phyloP scores from a whole-genome alignment of 2,113 vertebrate species.

The Plotosus lineatus region DNA sequence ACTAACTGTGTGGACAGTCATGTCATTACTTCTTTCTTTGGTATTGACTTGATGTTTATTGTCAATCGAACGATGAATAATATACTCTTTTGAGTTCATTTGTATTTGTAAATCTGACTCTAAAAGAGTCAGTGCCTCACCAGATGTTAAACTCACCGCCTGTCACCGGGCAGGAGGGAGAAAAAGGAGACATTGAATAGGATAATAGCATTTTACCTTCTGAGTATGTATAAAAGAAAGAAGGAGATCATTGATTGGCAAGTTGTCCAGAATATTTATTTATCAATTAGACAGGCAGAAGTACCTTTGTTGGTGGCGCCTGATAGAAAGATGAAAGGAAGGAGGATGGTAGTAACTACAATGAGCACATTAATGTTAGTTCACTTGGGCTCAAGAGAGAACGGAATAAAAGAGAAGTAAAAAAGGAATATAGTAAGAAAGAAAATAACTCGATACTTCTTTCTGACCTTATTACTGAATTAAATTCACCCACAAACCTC shows the following conservation, averaged over 20 bases:
- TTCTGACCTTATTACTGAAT: constrained; percentile 60
- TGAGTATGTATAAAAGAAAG: constrained; percentile 40
- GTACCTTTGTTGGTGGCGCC: constrained; percentile 42
- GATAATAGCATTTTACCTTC: constrained; percentile 56
- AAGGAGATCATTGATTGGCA: constrained; percentile 48
- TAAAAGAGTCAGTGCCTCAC: too few species aligned
- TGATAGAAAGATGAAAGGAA: constrained; percentile 48
- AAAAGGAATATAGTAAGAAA: constrained; percentile 52
- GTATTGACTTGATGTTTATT: too few species aligned
- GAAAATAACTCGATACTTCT: constrained; percentile 54
- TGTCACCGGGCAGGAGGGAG: too few species aligned
- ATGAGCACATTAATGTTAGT: constrained; percentile 16
- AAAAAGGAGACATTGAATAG: constrained; percentile 32
- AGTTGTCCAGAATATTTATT: constrained; percentile 63
- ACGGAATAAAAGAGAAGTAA: constrained; percentile 23
- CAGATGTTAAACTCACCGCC: too few species aligned
- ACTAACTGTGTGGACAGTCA: too few species aligned
- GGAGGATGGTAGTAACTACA: constrained; percentile 43
- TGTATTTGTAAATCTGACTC: too few species aligned
- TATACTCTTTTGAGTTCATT: too few species aligned
- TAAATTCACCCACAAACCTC: constrained; percentile 28
- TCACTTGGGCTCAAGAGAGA: constrained; percentile 2
- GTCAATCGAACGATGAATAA: too few species aligned
- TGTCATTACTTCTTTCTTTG: too few species aligned
- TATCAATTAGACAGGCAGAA: constrained; percentile 67